Evolutionary conservation across 2,113 vertebrate genomes (phyloP).

Genomic region (Platichthys flesus): DNA sequence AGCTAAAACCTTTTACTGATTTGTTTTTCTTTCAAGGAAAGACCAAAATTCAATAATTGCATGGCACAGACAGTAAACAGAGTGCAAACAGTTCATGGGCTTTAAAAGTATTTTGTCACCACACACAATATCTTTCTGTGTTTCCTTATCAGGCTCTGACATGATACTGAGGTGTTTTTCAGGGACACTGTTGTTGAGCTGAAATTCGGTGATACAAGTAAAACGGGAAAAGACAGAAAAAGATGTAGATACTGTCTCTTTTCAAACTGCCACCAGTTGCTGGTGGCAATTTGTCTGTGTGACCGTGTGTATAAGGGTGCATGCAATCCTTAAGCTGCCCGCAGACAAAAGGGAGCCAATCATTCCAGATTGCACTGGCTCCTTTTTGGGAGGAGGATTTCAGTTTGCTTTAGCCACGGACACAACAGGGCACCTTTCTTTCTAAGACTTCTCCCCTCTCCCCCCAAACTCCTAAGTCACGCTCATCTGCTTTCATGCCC

Average conservation of each 20-base stretch:
- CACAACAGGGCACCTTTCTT: slow-evolving; percentile 75
- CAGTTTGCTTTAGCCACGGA: slow-evolving; percentile 62
- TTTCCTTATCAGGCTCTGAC: background rate
- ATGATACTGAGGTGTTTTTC: background rate
- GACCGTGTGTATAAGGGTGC: slow-evolving; percentile 10
- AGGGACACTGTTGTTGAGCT: background rate
- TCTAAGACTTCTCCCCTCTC: slow-evolving; percentile 27
- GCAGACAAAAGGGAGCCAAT: slow-evolving; percentile 78
- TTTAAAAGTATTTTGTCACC: too few relatives aligned
- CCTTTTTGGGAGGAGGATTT: slow-evolving; percentile 71
- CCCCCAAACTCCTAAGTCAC: slow-evolving; percentile 42
- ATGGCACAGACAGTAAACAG: background rate
- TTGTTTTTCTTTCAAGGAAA: background rate
- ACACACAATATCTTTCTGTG: background rate
- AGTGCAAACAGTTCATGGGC: too few relatives aligned
- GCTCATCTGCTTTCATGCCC: slow-evolving; percentile 73
- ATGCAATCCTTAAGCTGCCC: slow-evolving; percentile 70
- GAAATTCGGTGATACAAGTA: background rate
- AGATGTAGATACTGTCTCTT: slow-evolving; percentile 28
- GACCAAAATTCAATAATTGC: background rate
- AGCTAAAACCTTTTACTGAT: too few relatives aligned
- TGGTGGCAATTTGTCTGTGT: slow-evolving; percentile 2
- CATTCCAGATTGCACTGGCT: slow-evolving; percentile 81
- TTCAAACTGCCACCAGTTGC: background rate
- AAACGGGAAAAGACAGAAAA: slow-evolving; percentile 21